These are phyloP conservation scores for Numenius arquata DNA, from an alignment of 2,113 vertebrate genomes.

Conservation along the genomic window DNA sequence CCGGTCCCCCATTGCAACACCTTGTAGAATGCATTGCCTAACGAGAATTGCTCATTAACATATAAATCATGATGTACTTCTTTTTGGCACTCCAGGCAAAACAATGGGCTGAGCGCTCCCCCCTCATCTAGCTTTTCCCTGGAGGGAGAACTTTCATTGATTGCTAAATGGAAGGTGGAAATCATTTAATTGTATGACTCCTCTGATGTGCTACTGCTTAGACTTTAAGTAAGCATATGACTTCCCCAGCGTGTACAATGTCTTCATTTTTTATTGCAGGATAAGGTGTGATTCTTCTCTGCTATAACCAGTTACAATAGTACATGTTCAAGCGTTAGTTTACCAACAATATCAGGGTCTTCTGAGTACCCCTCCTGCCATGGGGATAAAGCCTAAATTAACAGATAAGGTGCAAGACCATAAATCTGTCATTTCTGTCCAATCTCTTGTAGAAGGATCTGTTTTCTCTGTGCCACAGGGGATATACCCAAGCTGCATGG, in stretches of 20 bases:
- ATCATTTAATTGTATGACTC: background rate
- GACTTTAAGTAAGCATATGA: background rate
- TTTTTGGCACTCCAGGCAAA: slow-evolving; percentile 38
- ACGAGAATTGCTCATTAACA: slow-evolving; percentile 41
- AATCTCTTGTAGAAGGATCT: background rate
- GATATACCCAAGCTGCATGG: background rate
- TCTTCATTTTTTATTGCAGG: background rate
- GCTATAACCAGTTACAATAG: background rate
- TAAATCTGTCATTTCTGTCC: background rate
- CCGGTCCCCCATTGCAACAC: slow-evolving; percentile 19
- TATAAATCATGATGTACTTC: slow-evolving; percentile 55
- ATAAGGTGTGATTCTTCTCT: background rate
- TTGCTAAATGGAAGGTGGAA: slow-evolving; percentile 48
- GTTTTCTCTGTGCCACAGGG: background rate
- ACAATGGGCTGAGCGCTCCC: background rate
- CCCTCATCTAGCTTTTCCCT: background rate
- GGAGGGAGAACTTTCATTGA: slow-evolving; percentile 51
- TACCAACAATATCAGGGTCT: background rate
- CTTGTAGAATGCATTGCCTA: slow-evolving; percentile 24
- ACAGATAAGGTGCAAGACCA: background rate
- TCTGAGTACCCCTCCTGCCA: background rate
- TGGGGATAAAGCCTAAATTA: background rate
- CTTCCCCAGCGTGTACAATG: background rate
- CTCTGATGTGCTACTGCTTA: background rate
- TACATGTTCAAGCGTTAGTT: background rate